phyloP scores from a whole-genome alignment of 2,797 vertebrate species.

The Bovichtus variegatus region DNA sequence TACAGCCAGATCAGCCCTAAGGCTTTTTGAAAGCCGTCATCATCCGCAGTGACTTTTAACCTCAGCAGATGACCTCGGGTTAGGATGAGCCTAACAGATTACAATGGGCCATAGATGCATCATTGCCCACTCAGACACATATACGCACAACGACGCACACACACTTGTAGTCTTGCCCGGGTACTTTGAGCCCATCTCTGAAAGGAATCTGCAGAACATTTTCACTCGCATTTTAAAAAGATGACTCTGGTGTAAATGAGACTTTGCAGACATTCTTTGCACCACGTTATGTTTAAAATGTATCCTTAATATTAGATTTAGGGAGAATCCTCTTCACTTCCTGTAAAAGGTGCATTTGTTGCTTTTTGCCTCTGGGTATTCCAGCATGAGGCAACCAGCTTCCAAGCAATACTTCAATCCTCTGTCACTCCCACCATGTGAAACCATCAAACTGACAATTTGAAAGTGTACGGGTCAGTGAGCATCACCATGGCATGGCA shows the following conservation, averaged over 20 bases:
- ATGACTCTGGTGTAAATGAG: background rate
- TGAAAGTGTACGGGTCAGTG: constrained; percentile 22
- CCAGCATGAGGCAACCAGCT: constrained; percentile 1
- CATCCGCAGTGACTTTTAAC: constrained; percentile 50
- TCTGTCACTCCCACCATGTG: constrained; percentile 32
- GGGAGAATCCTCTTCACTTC: background rate
- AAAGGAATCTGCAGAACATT: background rate
- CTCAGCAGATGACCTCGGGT: constrained; percentile 39
- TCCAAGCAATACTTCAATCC: constrained; percentile 21
- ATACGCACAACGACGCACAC: background rate
- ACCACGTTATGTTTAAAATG: background rate
- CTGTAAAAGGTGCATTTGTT: background rate
- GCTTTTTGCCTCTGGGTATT: background rate
- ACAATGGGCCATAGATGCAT: background rate
- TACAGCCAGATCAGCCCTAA: constrained; percentile 37
- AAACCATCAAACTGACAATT: constrained; percentile 41
- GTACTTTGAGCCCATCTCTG: background rate
- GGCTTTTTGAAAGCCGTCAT: constrained; percentile 40
- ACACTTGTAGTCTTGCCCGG: background rate
- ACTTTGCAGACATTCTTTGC: background rate
- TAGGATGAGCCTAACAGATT: constrained; percentile 50
- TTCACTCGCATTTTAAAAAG: background rate
- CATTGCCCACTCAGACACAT: background rate
- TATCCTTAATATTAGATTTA: no score
- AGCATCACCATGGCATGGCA: constrained; percentile 10